Evolutionary conservation across 2,113 vertebrate species (phyloP).

Genomic region (Apus apus): DNA sequence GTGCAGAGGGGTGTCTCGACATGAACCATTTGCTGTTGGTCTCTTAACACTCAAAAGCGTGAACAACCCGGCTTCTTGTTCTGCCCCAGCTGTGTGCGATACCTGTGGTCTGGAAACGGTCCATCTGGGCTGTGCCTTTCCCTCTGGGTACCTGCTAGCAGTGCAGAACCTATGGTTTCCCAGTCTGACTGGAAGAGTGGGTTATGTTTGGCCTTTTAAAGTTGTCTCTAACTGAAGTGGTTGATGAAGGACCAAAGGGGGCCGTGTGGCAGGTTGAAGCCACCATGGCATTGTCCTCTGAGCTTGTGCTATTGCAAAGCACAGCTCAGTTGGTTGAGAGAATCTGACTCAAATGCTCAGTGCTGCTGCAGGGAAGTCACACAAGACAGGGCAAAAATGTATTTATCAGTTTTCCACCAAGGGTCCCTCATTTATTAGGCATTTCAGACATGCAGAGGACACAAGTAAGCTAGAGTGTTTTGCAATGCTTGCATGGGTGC

Average conservation of each 20-base stretch:
- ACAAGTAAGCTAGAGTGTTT: background rate
- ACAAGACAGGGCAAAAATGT: background rate
- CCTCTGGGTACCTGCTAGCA: background rate
- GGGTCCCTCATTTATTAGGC: background rate
- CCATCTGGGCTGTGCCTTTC: background rate
- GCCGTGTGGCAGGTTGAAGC: background rate
- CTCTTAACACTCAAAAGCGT: background rate
- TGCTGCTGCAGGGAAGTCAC: background rate
- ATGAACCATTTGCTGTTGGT: background rate
- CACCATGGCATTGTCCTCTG: background rate
- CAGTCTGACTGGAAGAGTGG: conserved; percentile 20
- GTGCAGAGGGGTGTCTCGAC: background rate
- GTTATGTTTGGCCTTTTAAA: background rate
- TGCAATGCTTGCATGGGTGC: background rate
- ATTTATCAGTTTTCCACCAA: background rate
- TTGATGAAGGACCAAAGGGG: background rate
- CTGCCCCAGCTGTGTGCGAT: accelerated
- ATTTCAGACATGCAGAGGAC: background rate
- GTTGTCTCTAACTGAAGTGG: background rate
- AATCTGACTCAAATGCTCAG: background rate
- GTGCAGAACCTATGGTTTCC: background rate
- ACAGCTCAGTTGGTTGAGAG: background rate
- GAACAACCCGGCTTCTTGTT: background rate
- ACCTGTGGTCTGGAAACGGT: conserved; percentile 1
- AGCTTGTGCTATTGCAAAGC: background rate